A percentile compares a stretch with the other conserved stretches of the same genome.
Conservation (phyloP, 2,888 invertebrate genomes). For the Dione juno region DNA sequence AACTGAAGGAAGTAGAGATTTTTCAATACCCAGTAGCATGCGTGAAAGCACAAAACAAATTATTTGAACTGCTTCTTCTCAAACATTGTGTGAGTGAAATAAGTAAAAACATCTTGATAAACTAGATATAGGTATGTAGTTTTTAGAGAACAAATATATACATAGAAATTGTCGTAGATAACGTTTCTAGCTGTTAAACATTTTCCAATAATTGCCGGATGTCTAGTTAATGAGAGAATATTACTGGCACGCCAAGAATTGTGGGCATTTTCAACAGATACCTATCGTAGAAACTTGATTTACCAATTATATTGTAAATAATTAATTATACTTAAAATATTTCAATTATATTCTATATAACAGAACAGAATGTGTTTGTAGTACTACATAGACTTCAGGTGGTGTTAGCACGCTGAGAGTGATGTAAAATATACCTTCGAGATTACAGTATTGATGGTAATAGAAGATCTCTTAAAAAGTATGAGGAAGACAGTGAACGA, state of each 20-base stretch:
- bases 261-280: background rate
- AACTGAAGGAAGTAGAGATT: too few relatives aligned
- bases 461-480: too few relatives aligned
- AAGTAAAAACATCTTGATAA: background rate
- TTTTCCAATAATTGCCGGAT: conserved; percentile 24
- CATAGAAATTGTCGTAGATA: conserved; percentile 1
- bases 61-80: background rate
- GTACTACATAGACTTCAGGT: too few relatives aligned
- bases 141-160: background rate
- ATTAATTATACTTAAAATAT: too few relatives aligned
- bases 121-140: background rate
- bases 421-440: too few relatives aligned
- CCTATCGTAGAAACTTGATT: background rate
- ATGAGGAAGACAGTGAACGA: too few relatives aligned
- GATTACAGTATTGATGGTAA: too few relatives aligned
- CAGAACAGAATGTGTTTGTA: too few relatives aligned
- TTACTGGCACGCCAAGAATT: conserved; percentile 19
- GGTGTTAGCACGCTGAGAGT: too few relatives aligned
- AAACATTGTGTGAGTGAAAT: too few relatives aligned
- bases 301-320: background rate
- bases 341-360: too few relatives aligned
- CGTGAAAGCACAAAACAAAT: background rate
- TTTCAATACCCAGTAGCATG: too few relatives aligned
- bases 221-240: conserved; percentile 13
- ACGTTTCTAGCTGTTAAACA: conserved; percentile 15